phyloP scores from a whole-genome alignment of 2,113 vertebrate genomes.

The Catharus fuscescens region DNA sequence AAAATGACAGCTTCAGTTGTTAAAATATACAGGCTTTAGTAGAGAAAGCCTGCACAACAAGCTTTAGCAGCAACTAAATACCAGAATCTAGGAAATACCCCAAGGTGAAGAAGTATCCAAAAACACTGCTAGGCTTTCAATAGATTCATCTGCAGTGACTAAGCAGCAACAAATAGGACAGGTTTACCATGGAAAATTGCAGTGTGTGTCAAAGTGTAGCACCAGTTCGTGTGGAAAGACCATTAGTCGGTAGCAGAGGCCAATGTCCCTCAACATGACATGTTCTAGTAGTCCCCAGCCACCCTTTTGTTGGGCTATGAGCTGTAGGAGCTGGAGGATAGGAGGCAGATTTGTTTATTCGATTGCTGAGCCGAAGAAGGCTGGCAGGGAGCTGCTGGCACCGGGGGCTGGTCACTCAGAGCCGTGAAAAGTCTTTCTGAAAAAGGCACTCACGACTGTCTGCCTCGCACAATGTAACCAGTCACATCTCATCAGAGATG shows the following conservation, averaged over 20 bases:
- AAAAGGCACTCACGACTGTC: conserved; percentile 1
- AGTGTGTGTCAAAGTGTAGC: background rate
- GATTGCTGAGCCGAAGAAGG: background rate
- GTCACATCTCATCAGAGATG: conserved; percentile 40
- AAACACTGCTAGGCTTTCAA: background rate
- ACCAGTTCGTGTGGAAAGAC: background rate
- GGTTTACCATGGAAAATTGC: conserved; percentile 6
- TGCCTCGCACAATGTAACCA: conserved; percentile 6
- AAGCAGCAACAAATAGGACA: background rate
- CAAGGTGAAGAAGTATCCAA: background rate
- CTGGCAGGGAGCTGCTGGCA: conserved; percentile 35
- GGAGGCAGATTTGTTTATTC: conserved; percentile 4
- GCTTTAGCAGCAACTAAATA: background rate
- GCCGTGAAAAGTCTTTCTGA: background rate
- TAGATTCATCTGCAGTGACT: background rate
- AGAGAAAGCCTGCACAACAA: background rate
- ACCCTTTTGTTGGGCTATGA: background rate
- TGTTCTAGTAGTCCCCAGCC: conserved; percentile 17
- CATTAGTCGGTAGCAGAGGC: background rate
- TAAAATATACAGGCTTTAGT: background rate
- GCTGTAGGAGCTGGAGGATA: background rate
- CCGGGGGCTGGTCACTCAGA: background rate
- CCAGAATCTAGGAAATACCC: background rate
- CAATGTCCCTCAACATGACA: background rate
- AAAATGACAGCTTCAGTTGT: background rate